phyloP scores from a whole-genome alignment of 2,797 vertebrate species.

The Sebastes reedi region DNA sequence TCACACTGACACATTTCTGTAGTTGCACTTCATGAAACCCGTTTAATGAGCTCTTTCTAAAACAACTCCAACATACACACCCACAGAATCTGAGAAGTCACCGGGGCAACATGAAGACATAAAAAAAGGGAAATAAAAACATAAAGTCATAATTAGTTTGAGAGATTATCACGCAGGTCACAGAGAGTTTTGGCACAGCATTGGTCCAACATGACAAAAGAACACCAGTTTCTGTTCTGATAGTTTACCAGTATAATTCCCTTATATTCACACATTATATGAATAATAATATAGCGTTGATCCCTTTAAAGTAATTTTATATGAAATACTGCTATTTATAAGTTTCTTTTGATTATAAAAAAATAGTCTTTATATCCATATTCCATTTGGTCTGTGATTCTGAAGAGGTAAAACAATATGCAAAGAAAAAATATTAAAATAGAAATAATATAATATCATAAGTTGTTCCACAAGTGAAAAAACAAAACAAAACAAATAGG shows the following conservation, averaged over 20 bases:
- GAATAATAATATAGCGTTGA: not conserved
- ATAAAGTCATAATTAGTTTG: not conserved
- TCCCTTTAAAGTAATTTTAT: constrained; percentile 5
- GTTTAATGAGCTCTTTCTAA: constrained; percentile 9
- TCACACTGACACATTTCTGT: not conserved
- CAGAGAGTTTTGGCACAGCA: not conserved
- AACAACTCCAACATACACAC: not conserved
- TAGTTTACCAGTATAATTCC: not conserved
- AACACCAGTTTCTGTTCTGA: not conserved
- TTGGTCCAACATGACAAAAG: too few species aligned
- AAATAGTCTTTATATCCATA: not conserved
- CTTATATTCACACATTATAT: not conserved
- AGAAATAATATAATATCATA: not conserved
- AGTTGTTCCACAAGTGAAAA: not conserved
- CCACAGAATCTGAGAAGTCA: not conserved
- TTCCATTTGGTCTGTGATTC: not conserved
- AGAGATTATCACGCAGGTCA: not conserved
- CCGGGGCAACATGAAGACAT: not conserved
- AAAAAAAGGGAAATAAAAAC: not conserved
- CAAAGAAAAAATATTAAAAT: not conserved
- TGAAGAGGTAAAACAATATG: not conserved
- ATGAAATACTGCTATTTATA: not conserved
- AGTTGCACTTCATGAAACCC: not conserved
- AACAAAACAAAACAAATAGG: not conserved
- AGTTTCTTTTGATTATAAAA: constrained; percentile 1